Percentiles rank a stretch among this genome's conserved stretches.
Evolutionary conservation across 2,797 vertebrate genomes (phyloP).

Genomic region (Masticophis lateralis): DNA sequence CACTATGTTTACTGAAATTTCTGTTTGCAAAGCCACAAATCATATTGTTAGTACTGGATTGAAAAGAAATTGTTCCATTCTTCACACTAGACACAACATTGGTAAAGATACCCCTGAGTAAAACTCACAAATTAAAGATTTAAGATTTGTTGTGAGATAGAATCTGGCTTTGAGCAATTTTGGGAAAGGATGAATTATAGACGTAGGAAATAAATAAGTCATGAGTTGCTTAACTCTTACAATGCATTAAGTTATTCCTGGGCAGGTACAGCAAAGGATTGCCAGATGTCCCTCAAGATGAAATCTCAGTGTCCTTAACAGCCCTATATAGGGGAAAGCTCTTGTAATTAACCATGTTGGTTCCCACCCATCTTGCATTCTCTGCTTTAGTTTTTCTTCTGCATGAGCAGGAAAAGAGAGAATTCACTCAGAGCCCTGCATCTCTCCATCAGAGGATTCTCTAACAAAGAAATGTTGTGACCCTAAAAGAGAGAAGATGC

Average conservation of each 20-base stretch:
- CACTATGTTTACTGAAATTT: background rate
- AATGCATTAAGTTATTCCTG: background rate
- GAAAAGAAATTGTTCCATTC: background rate
- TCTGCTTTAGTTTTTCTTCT: constrained; percentile 1
- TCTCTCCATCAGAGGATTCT: background rate
- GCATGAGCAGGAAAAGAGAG: background rate
- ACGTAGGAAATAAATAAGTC: background rate
- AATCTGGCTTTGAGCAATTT: background rate
- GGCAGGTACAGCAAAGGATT: background rate
- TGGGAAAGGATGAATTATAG: background rate
- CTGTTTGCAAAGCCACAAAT: background rate
- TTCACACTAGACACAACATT: background rate
- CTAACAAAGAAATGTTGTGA: background rate
- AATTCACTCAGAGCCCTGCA: background rate
- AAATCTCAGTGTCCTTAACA: background rate
- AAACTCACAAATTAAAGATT: background rate
- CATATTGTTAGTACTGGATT: background rate
- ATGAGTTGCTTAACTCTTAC: background rate
- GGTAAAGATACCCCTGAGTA: background rate
- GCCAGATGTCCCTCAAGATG: background rate
- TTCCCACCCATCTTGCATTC: background rate
- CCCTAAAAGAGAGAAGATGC: background rate
- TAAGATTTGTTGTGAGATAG: background rate
- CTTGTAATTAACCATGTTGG: background rate
- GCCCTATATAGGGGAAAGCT: background rate